Evolutionary conservation across 2,888 invertebrate genomes (phyloP).

Genomic region (Pollenia angustigena): DNA sequence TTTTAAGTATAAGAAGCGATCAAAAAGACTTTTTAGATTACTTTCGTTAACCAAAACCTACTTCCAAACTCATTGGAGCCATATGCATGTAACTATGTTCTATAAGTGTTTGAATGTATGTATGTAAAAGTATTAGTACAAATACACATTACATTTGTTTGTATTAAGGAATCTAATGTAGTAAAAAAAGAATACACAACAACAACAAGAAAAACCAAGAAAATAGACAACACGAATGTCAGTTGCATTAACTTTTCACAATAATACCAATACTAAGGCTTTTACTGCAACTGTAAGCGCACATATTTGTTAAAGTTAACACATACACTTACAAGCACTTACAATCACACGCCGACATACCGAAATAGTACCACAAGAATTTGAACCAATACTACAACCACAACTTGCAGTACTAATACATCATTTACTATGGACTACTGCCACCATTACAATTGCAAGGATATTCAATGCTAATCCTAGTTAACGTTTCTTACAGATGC

Average conservation of each 20-base stretch:
- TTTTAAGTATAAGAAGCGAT: too few species aligned
- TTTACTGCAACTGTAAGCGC: slow-evolving; percentile 13
- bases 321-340: neutral
- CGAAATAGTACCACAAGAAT: slow-evolving; percentile 14
- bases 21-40: neutral
- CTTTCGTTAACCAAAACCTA: neutral
- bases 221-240: slow-evolving; percentile 63
- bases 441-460: slow-evolving; percentile 6
- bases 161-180: slow-evolving; percentile 8
- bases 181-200: slow-evolving; percentile 3
- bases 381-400: slow-evolving; percentile 33
- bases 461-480: slow-evolving; percentile 56
- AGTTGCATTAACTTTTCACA: slow-evolving; percentile 69
- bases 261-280: slow-evolving; percentile 41
- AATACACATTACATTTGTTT: neutral
- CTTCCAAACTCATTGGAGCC: neutral
- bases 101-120: neutral
- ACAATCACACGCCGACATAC: neutral
- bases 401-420: slow-evolving; percentile 40
- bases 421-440: neutral
- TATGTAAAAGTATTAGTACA: neutral
- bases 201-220: neutral
- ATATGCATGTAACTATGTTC: neutral
- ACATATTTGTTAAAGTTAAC: slow-evolving; percentile 25
- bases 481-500: slow-evolving; percentile 62